A percentile compares a stretch with the other conserved stretches of the same genome.
phyloP scores from a whole-genome alignment of 1,140 invertebrate species.

The Aleiodes sp. region DNA sequence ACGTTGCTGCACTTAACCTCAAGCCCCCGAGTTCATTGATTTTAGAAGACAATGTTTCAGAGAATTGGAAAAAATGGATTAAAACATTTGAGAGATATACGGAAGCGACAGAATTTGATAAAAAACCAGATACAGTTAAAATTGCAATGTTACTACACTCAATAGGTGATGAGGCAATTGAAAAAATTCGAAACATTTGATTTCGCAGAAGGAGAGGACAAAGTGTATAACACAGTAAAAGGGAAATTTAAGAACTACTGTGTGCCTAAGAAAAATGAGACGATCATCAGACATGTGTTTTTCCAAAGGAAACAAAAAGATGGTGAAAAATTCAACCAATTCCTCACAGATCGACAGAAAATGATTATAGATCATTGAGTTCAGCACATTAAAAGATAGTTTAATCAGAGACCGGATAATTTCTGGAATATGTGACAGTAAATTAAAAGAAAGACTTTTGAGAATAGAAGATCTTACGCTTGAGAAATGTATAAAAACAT shows the following conservation, averaged over 20 bases:
- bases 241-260: conserved; percentile 42
- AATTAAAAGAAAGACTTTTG: conserved; percentile 48
- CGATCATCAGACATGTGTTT: conserved; percentile 42
- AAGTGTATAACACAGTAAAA: conserved; percentile 29
- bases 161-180: conserved; percentile 35
- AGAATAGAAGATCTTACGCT: conserved; percentile 47
- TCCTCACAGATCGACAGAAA: conserved; percentile 42
- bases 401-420: conserved; percentile 52
- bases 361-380: conserved; percentile 43
- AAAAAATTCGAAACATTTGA: conserved; percentile 40
- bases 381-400: conserved; percentile 45
- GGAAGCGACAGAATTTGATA: conserved; percentile 18
- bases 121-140: conserved; percentile 33
- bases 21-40: conserved; percentile 8
- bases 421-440: conserved; percentile 47
- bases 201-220: background rate
- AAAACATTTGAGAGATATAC: conserved; percentile 28
- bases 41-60: conserved; percentile 18
- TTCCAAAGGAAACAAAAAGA: conserved; percentile 43
- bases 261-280: conserved; percentile 40
- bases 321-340: conserved; percentile 47
- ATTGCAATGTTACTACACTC: conserved; percentile 36
- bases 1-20: too few relatives aligned
- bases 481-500: conserved; percentile 42
- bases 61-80: conserved; percentile 19